Conservation (phyloP, 2,888 invertebrate genomes). For the Orchesella flavescens region DNA sequence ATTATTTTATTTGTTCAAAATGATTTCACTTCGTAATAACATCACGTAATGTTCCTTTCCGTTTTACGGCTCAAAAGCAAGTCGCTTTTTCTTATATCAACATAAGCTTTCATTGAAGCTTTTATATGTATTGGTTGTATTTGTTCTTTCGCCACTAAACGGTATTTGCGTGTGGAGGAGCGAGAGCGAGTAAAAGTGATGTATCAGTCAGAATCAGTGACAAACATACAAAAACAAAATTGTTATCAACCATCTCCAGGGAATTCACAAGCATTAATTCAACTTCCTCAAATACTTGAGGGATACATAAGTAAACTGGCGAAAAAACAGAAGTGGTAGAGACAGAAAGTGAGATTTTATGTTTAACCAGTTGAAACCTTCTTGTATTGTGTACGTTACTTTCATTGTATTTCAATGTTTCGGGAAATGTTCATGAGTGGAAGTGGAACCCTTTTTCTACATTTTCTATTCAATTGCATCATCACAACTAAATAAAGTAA, state of each 20-base stretch:
- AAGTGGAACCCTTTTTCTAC: constrained; percentile 23
- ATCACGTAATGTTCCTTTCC: constrained; percentile 42
- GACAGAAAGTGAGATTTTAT: neutral
- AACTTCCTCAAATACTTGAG: constrained; percentile 8
- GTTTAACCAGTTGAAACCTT: neutral
- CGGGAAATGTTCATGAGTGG: neutral
- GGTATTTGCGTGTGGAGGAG: neutral
- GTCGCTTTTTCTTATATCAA: neutral
- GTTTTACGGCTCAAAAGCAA: constrained; percentile 6
- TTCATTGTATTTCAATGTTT: neutral
- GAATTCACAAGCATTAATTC: constrained; percentile 52
- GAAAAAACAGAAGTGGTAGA: neutral
- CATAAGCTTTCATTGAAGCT: too few species aligned
- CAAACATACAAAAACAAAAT: constrained; percentile 50
- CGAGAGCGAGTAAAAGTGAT: neutral
- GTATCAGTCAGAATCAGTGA: constrained; percentile 54
- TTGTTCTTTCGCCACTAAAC: neutral
- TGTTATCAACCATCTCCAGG: constrained; percentile 55
- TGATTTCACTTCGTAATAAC: constrained; percentile 21
- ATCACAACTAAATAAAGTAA: constrained; percentile 30
- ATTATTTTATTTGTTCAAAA: constrained; percentile 6
- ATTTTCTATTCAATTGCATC: constrained; percentile 34
- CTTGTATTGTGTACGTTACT: neutral
- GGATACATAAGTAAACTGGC: neutral
- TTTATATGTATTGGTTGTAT: too few species aligned